A percentile compares a stretch with the other conserved stretches of the same genome.
Conservation (phyloP, 2,888 invertebrate species). For the Apamea anceps region DNA sequence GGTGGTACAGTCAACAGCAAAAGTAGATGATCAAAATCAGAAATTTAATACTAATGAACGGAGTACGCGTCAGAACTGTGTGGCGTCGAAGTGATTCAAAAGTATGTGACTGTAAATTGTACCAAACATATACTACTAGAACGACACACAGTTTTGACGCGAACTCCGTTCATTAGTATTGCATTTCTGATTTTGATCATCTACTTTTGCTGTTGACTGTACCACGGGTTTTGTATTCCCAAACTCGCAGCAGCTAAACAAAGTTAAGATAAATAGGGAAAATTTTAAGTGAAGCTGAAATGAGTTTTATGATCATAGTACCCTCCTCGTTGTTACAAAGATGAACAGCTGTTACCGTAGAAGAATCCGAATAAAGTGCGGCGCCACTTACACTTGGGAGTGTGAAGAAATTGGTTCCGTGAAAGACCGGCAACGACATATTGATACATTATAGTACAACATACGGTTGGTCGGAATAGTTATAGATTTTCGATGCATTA, state of each 20-base stretch:
- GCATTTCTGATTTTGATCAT: no score
- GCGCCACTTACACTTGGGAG: slow-evolving; percentile 57
- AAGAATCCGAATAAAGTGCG: slow-evolving; percentile 62
- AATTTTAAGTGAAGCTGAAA: slow-evolving; percentile 42
- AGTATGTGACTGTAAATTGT: no score
- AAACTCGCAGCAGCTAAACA: slow-evolving; percentile 27
- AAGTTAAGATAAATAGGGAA: slow-evolving; percentile 40
- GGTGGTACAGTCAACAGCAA: no score
- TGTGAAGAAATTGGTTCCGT: slow-evolving; percentile 63
- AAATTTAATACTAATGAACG: no score
- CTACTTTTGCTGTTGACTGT: no score
- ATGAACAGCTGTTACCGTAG: slow-evolving; percentile 60
- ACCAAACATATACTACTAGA: no score
- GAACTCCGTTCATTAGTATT: no score
- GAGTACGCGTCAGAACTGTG: no score
- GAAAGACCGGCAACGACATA: slow-evolving; percentile 59
- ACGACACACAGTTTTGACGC: no score
- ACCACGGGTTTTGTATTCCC: slow-evolving; percentile 39
- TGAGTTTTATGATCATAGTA: slow-evolving; percentile 53
- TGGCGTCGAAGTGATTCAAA: no score
- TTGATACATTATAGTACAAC: slow-evolving; percentile 62
- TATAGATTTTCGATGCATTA: slow-evolving; percentile 59
- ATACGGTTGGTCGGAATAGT: slow-evolving; percentile 48
- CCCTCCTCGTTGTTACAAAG: slow-evolving; percentile 43
- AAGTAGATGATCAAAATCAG: no score